A percentile compares a stretch with the other conserved stretches of the same genome.
These are phyloP conservation scores for Neoseiulus cucumeris DNA, from an alignment of 1,140 invertebrate species.

Conservation along the genomic window DNA sequence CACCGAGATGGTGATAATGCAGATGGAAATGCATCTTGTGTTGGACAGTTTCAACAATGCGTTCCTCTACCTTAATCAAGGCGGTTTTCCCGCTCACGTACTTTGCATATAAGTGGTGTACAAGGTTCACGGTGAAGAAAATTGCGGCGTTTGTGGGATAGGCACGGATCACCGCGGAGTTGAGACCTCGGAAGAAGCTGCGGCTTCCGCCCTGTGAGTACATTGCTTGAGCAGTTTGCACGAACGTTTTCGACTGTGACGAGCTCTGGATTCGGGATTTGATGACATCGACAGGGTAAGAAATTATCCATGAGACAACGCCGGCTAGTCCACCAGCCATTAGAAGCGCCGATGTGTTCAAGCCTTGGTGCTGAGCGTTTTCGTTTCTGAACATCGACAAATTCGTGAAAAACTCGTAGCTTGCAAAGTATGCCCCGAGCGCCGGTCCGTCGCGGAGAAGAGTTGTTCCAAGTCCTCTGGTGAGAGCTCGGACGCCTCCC, in stretches of 20 bases:
- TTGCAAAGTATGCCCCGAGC: slow-evolving; percentile 45
- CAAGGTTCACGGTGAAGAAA: slow-evolving; percentile 60
- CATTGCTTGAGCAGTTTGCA: slow-evolving; percentile 20
- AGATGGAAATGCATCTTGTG: slow-evolving; percentile 1
- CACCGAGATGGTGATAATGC: not conserved
- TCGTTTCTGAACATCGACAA: slow-evolving; percentile 21
- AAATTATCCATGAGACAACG: slow-evolving; percentile 56
- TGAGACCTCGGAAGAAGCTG: slow-evolving; percentile 46
- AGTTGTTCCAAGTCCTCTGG: slow-evolving; percentile 51
- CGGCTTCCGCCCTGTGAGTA: slow-evolving; percentile 37
- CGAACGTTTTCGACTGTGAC: slow-evolving; percentile 33
- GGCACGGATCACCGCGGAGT: slow-evolving; percentile 53
- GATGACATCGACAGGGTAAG: slow-evolving; percentile 70
- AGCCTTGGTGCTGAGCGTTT: slow-evolving; percentile 16
- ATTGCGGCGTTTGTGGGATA: slow-evolving; percentile 82
- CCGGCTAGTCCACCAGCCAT: slow-evolving; percentile 60
- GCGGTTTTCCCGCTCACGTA: not conserved
- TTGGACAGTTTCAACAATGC: not conserved
- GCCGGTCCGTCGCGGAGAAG: slow-evolving; percentile 43
- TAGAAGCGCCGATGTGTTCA: slow-evolving; percentile 39
- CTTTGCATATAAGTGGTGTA: slow-evolving; percentile 1
- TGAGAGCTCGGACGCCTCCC: slow-evolving; percentile 45
- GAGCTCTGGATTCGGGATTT: slow-evolving; percentile 62
- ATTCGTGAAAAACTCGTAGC: slow-evolving; percentile 44
- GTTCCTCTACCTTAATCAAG: not conserved